Evolutionary conservation across 2,888 invertebrate species (phyloP).

Genomic region (Trichogramma evanescens): DNA sequence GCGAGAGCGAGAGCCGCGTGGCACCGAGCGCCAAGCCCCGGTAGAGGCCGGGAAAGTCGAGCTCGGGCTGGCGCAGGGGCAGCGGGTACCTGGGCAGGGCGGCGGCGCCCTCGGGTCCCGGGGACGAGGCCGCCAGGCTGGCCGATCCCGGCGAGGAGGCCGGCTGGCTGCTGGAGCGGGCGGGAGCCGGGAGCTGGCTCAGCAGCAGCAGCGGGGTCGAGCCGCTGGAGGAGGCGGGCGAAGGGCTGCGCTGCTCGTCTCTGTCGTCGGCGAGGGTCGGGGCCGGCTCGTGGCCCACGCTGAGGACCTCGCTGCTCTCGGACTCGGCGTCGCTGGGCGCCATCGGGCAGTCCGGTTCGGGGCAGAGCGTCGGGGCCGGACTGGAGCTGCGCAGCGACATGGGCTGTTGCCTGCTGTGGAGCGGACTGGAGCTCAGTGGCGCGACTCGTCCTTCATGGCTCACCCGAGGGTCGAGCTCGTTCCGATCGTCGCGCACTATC

Average conservation of each 20-base stretch:
- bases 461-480: no score
- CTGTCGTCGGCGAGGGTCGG: constrained; percentile 34
- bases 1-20: constrained; percentile 43
- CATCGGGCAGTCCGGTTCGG: constrained; percentile 21
- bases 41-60: constrained; percentile 35
- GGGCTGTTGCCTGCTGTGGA: constrained; percentile 1
- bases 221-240: no score
- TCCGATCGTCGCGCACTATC: no score
- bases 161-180: constrained; percentile 16
- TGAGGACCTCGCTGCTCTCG: constrained; percentile 69
- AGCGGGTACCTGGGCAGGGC: constrained; percentile 33
- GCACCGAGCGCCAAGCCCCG: constrained; percentile 38
- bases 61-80: constrained; percentile 30
- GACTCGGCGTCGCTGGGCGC: constrained; percentile 42
- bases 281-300: constrained; percentile 69
- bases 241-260: constrained; percentile 26
- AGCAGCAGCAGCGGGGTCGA: constrained; percentile 25
- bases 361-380: constrained; percentile 21
- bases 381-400: constrained; percentile 24
- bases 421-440: constrained; percentile 8
- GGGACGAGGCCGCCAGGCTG: constrained; percentile 32
- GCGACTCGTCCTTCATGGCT: background rate
- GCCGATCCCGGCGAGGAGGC: background rate
- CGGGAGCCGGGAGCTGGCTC: constrained; percentile 25
- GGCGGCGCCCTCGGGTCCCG: constrained; percentile 37